Base-by-base conservation (phyloP, 2,888 invertebrate species). In the Aromia moschata region DNA sequence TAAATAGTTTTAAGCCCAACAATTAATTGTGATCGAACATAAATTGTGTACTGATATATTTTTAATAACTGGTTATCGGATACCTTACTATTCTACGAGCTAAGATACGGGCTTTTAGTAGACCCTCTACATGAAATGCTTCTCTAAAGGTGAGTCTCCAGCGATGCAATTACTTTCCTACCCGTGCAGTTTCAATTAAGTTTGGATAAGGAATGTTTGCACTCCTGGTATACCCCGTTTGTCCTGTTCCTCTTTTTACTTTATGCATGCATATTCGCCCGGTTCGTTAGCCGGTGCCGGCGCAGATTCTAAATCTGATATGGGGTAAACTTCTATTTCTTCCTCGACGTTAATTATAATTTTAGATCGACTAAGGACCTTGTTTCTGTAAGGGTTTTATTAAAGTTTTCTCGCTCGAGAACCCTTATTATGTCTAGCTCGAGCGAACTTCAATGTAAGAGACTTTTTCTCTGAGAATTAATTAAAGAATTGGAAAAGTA, bases 301-400 rank as follows among this genome's bases (percentile, higher is more conserved):
- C 11, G 38, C 25, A n/a, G n/a, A 49, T 49, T 49, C 38, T 49
- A 38, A 49, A 40, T 49, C 38, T 20, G 49, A 49, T 49, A 38
- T 49, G 37, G 49, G 30, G 33, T 25, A 49, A 46, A 36, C 33
- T 46, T 33, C 38, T 49, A 49, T 38, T 49, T 49, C 38, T 20
- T 12, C 20, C 11, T 15, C 37, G 15, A 20, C 38, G 49, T 49
- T 49, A 49, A 49, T 49, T 49, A 49, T 49, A 49, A 49, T 49
- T 49, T 49, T 38, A 49, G 37, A 49, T 49, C 38, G 49, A 47
- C 47, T 47, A 18, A 36, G 37, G 37, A 17, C 37, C 12, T 37
- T 17, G 33, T 47, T 36, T 18, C 10, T 2, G 5, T 14, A 36
- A 36, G 20, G 47, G 9, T 36, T 37, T 47, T 11, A 16, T 47